Base-by-base conservation (phyloP, 2,888 invertebrate genomes). In the Melitaea athalia region DNA sequence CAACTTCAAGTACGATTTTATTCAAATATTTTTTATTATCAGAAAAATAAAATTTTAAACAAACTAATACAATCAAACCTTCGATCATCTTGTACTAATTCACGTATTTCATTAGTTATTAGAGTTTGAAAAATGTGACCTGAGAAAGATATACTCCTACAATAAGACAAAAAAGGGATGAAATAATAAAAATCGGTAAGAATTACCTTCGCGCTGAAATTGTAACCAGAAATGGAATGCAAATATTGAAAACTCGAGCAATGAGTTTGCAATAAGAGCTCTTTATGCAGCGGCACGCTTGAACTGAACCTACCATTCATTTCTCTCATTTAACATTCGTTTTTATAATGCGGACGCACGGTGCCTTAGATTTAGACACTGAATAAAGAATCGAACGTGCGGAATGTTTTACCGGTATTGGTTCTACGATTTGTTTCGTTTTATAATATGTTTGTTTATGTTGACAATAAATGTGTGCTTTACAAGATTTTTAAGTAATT, bases 221-320 rank as follows among this genome's bases (percentile, higher is more conserved):
- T 82, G 81, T 83, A 81, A 80, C 83, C 81, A 83, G 87, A 85
- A 89, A 88, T 89, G 86, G 84, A 89, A 89, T 85, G 85, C 86
- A 88, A 91, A 89, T 89, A 89, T 87, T 89, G 87, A 82, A 88
- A 84, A 79, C 82, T 79, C 79, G 79, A 78, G 81, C 82, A 78
- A 79, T 81, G 83, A 81, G 55, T 55, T 53, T 66, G 66, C 66
- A 80, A 80, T 79, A 76, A 80, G 82, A 82, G 84, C 83, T 87
- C 88, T 88, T 88, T 88, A 89, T 88, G 88, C 87, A 77, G 78
- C 71, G 73, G 83, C 87, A 87, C 87, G 88, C 78, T 78, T 81
- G 76, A 78, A 81, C 79, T 81, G 80, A 83, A 81, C 75, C 75
- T 74, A 69, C 67, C 67, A 72, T 71, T 72, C 72, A 69, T 75